Evolutionary conservation across 2,888 invertebrate species (phyloP), one percentile per base, ranked within the genome.

Genomic region (Osedax fenrisi): DNA sequence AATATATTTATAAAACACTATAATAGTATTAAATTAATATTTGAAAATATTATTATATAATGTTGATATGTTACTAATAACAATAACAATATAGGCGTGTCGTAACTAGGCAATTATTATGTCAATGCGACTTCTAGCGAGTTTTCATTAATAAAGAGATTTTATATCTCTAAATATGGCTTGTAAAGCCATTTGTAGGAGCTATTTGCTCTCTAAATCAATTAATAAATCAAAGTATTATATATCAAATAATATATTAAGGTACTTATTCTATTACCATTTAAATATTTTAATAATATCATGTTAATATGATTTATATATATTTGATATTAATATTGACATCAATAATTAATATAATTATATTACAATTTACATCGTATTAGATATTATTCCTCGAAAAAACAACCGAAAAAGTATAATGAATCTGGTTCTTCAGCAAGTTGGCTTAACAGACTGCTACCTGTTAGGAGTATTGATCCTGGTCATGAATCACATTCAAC

Each of bases 401-500:
- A n/a, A n/a, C n/a, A n/a, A n/a, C n/a, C n/a, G n/a, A n/a, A n/a
- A n/a, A n/a, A n/a, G n/a, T n/a, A n/a, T n/a, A n/a, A n/a, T n/a
- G n/a, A n/a, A n/a, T n/a, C n/a, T n/a, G n/a, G n/a, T n/a, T n/a
- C n/a, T n/a, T n/a, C n/a, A n/a, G n/a, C n/a, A n/a, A 26, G 68
- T 26, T 68, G 68, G 68, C 26, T 68, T 27, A 68, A 68, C 10
- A 25, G 27, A 3, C 27, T 68, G 27, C 27, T 68, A 27, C 68
- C 68, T 13, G 68, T 68, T 25, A 25, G 93, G 77, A 91, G 90
- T 84, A 92, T 94, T 82, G 93, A 94, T 83, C 92, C 94, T 2
- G 92, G 93, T 1, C 94, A 93, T 85, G 94, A 94, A 84, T 91
- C 95, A 2, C 97, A 97, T 85, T 96, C 96, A 81, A 90, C 94